Percentiles rank a stretch among this genome's conserved stretches.
phyloP scores from a whole-genome alignment of 2,888 invertebrate genomes.

The Callyntrura guangdongensis region DNA sequence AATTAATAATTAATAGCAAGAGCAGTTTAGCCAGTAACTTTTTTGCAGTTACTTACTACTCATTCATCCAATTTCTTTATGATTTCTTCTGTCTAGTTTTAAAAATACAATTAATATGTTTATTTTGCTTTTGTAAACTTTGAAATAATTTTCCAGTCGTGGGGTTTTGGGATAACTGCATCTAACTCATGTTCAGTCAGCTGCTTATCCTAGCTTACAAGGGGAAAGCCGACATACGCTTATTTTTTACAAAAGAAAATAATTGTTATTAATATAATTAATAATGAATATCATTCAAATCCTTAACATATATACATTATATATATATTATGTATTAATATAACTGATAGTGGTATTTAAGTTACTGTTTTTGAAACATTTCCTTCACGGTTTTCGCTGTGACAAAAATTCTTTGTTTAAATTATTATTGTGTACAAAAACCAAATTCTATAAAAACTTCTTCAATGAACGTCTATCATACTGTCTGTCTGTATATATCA shows the following conservation, averaged over 20 bases:
- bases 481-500: too few species aligned
- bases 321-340: constrained; percentile 15
- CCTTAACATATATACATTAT: constrained; percentile 17
- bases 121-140: constrained; percentile 72
- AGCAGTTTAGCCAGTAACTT: constrained; percentile 48
- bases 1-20: background rate
- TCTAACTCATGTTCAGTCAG: constrained; percentile 78
- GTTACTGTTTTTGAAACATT: too few species aligned
- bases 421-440: constrained; percentile 19
- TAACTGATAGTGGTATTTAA: background rate
- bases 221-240: constrained; percentile 84
- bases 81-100: constrained; percentile 38
- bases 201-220: constrained; percentile 82
- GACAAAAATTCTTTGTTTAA: too few species aligned
- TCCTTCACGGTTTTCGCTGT: too few species aligned
- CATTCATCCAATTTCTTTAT: constrained; percentile 38
- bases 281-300: constrained; percentile 36
- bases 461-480: too few species aligned
- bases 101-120: constrained; percentile 32
- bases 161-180: constrained; percentile 80
- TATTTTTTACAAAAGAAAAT: constrained; percentile 75
- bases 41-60: background rate
- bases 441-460: constrained; percentile 22
- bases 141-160: constrained; percentile 66
- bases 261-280: constrained; percentile 68